Evolutionary conservation across 37 sponge, comb jelly and placozoan species (phyloP).

Genomic region (Petrosia ficiformis): DNA sequence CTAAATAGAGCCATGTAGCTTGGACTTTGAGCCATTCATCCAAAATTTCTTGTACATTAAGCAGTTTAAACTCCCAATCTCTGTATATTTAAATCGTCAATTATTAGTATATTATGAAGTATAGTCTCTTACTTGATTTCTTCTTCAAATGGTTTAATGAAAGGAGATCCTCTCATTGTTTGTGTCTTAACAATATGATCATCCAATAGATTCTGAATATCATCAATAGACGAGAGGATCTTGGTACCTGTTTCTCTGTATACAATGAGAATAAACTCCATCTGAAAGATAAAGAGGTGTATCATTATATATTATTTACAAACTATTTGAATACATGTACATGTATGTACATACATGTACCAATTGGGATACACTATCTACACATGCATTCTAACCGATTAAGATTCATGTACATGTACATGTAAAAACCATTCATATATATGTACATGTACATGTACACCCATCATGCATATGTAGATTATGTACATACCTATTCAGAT

Average conservation of each 20-base stretch:
- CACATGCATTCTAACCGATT: background rate
- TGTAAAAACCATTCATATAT: background rate
- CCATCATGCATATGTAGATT: background rate
- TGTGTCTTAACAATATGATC: constrained; percentile 99
- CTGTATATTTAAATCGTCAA: constrained; percentile 9
- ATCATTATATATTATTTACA: background rate
- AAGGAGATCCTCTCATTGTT: constrained; percentile 99
- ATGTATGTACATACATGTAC: constrained; percentile 1
- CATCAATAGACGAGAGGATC: constrained; percentile 95
- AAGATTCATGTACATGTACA: background rate
- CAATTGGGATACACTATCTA: no score
- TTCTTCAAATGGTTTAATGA: constrained; percentile 95
- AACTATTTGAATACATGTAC: background rate
- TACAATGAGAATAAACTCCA: constrained; percentile 80
- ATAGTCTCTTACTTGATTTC: constrained; percentile 79
- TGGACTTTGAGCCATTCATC: constrained; percentile 99
- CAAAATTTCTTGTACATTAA: constrained; percentile 94
- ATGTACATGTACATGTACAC: constrained; percentile 2
- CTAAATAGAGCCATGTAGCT: constrained; percentile 98
- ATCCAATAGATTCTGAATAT: constrained; percentile 95
- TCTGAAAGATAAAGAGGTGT: constrained; percentile 26
- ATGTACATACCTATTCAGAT: background rate
- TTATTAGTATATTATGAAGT: background rate
- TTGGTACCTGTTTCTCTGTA: constrained; percentile 98
- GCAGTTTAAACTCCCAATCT: constrained; percentile 94